A percentile compares a stretch with the other conserved stretches of the same genome.
These are phyloP conservation scores for Orthonyx spaldingii DNA, from an alignment of 2,113 vertebrate genomes.

Conservation along the genomic window DNA sequence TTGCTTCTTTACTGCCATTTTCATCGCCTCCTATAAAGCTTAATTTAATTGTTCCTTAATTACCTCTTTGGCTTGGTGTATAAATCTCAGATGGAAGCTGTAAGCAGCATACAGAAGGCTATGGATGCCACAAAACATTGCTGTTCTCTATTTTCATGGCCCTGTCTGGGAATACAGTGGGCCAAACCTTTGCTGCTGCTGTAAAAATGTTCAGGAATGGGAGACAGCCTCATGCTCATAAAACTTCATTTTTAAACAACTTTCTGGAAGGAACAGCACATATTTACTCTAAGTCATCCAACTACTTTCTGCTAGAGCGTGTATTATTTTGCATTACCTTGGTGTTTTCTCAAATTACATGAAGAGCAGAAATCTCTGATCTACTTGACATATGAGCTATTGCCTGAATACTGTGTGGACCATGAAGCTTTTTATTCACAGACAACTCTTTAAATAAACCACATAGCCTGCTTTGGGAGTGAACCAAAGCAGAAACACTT, in stretches of 20 bases:
- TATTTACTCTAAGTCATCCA: background rate
- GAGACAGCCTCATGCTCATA: background rate
- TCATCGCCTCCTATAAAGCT: background rate
- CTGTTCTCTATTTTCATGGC: background rate
- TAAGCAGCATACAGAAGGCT: background rate
- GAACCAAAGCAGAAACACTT: background rate
- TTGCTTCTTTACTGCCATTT: background rate
- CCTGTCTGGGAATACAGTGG: background rate
- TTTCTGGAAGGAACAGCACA: background rate
- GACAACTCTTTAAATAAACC: background rate
- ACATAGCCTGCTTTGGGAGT: background rate
- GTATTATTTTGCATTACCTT: background rate
- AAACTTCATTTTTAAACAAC: background rate
- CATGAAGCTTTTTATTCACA: background rate
- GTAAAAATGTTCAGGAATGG: background rate
- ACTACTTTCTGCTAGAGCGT: background rate
- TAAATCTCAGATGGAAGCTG: background rate
- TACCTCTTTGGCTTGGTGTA: background rate
- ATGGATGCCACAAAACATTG: background rate
- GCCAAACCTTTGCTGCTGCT: background rate
- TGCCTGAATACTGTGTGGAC: background rate
- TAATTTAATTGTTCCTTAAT: conserved; percentile 44
- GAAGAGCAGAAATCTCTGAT: background rate
- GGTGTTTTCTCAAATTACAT: background rate
- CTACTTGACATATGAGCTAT: background rate